Evolutionary conservation across 2,888 invertebrate species (phyloP).

Genomic region (Diadegma fenestrale): DNA sequence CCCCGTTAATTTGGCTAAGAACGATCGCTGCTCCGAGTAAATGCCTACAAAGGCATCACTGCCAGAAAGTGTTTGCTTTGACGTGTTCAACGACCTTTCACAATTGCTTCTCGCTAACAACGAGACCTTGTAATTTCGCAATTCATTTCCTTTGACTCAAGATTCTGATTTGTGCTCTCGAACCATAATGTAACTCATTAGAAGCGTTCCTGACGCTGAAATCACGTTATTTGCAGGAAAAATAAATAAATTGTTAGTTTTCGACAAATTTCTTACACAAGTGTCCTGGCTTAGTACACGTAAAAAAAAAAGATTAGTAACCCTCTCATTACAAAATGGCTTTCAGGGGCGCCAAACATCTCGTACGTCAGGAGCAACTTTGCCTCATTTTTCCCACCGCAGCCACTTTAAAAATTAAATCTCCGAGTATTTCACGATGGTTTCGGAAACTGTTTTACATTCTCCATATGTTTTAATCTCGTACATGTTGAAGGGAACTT

Average conservation of each 20-base stretch:
- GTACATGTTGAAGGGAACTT: neutral
- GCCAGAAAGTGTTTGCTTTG: neutral
- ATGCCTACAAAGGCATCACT: neutral
- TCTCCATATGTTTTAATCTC: neutral
- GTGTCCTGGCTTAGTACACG: neutral
- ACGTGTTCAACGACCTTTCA: neutral
- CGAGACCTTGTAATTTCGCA: neutral
- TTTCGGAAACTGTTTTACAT: neutral
- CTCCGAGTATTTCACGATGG: neutral
- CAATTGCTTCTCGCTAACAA: neutral
- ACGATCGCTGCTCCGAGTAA: neutral
- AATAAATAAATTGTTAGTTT: neutral
- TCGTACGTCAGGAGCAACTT: neutral
- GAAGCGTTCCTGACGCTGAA: neutral
- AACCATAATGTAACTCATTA: neutral
- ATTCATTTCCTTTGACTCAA: neutral
- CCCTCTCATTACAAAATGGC: neutral
- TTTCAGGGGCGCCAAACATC: neutral
- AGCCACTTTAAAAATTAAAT: constrained; percentile 2
- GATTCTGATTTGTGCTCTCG: neutral
- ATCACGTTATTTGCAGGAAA: neutral
- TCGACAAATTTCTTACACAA: neutral
- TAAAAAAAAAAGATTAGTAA: neutral
- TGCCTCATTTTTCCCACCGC: neutral
- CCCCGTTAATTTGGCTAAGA: neutral